phyloP scores from a whole-genome alignment of 1,140 invertebrate species.

The Rhynchophorus ferrugineus region DNA sequence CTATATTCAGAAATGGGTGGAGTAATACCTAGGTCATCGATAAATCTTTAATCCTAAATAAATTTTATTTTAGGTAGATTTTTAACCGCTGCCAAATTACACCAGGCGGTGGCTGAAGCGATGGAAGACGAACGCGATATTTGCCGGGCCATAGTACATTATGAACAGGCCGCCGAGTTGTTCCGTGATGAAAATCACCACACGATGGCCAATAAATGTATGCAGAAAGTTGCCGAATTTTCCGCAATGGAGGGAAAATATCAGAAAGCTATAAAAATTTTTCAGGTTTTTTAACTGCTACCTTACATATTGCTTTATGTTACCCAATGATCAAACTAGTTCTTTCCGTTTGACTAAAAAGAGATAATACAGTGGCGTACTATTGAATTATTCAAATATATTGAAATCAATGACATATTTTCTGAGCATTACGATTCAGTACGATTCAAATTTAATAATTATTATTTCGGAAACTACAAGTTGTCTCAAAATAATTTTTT shows the following conservation, averaged over 20 bases:
- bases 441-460: too few species aligned
- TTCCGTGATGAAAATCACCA: conserved; percentile 82
- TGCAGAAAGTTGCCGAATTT: conserved; percentile 94
- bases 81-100: conserved; percentile 94
- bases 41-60: too few species aligned
- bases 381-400: too few species aligned
- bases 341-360: background rate
- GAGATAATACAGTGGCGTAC: background rate
- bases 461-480: too few species aligned
- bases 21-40: too few species aligned
- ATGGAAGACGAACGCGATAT: conserved; percentile 91
- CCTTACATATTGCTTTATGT: background rate
- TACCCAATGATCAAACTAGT: background rate
- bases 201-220: conserved; percentile 92
- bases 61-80: conserved; percentile 54
- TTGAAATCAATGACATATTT: too few species aligned
- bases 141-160: conserved; percentile 83
- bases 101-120: conserved; percentile 93
- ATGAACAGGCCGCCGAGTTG: conserved; percentile 94
- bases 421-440: too few species aligned
- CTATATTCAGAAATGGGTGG: conserved; percentile 98
- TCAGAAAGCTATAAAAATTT: conserved; percentile 43
- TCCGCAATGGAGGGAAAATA: conserved; percentile 93
- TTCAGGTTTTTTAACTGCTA: conserved; percentile 12
- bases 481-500: too few species aligned